These are phyloP conservation scores for Oryzias melastigma DNA, from an alignment of 2,113 vertebrate species.

Conservation along the genomic window DNA sequence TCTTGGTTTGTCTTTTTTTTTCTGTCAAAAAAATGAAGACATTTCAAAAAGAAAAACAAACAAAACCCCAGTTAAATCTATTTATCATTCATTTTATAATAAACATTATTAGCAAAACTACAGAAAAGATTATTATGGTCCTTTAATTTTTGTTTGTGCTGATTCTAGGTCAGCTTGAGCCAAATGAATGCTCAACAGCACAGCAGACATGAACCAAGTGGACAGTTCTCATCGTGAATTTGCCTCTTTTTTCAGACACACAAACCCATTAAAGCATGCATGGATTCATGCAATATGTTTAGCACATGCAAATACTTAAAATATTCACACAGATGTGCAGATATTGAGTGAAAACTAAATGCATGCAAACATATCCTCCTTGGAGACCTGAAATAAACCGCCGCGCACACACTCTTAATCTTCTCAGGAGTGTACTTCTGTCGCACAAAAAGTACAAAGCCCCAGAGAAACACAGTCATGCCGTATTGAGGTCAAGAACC, in stretches of 20 bases:
- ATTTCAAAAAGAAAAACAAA: slow-evolving; percentile 1
- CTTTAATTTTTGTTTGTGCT: slow-evolving; percentile 9
- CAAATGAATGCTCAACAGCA: slow-evolving; percentile 15
- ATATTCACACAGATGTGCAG: neutral
- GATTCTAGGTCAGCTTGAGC: slow-evolving; percentile 36
- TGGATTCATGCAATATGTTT: neutral
- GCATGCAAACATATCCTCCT: neutral
- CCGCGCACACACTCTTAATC: neutral
- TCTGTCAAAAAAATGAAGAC: neutral
- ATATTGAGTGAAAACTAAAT: slow-evolving; percentile 1
- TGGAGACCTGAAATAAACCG: neutral
- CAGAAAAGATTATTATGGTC: slow-evolving; percentile 1
- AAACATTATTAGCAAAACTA: neutral
- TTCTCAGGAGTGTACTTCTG: slow-evolving; percentile 41
- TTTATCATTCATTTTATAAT: neutral
- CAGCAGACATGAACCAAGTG: slow-evolving; percentile 34
- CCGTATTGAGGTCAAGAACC: slow-evolving; percentile 64
- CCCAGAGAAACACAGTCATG: slow-evolving; percentile 47
- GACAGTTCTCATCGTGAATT: slow-evolving; percentile 25
- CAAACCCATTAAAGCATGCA: neutral
- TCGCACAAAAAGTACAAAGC: slow-evolving; percentile 44
- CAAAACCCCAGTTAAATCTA: slow-evolving; percentile 10
- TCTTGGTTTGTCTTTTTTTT: slow-evolving; percentile 7
- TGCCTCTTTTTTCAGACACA: slow-evolving; percentile 13
- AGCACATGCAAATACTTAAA: neutral